Conservation (phyloP, 2,888 invertebrate species). For the Rhingia rostrata region DNA sequence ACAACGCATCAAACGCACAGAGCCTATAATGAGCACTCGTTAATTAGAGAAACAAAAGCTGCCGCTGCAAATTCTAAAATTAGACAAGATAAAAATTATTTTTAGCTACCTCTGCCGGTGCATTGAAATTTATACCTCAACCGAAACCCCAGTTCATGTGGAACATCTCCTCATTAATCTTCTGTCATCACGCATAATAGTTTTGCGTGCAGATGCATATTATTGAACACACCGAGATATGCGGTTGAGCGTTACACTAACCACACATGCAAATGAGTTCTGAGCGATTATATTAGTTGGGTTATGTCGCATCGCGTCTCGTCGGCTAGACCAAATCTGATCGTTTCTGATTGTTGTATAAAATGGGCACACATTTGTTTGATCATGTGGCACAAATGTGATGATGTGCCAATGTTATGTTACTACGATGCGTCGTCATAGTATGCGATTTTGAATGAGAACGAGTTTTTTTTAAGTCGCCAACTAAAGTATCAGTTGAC, state of each 20-base stretch:
- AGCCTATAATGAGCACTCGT: constrained; percentile 32
- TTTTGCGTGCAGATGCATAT: constrained; percentile 2
- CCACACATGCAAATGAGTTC: neutral
- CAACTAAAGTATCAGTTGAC: too few relatives aligned
- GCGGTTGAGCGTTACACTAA: neutral
- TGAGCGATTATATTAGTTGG: too few relatives aligned
- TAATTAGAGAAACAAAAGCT: constrained; percentile 33
- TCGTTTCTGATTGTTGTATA: too few relatives aligned
- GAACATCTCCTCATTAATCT: constrained; percentile 3
- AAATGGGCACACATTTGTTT: too few relatives aligned
- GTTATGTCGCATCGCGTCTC: too few relatives aligned
- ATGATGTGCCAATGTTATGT: too few relatives aligned
- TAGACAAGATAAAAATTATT: constrained; percentile 38
- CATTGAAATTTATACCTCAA: constrained; percentile 33
- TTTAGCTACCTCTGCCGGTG: constrained; percentile 14
- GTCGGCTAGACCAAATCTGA: too few relatives aligned
- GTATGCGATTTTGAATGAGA: too few relatives aligned
- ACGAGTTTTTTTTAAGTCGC: too few relatives aligned
- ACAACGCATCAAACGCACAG: constrained; percentile 15
- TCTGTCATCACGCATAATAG: neutral
- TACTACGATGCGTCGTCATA: too few relatives aligned
- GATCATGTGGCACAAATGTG: too few relatives aligned
- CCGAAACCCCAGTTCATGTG: constrained; percentile 5
- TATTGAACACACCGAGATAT: neutral
- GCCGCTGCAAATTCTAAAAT: constrained; percentile 36